Conservation (phyloP, 2,113 vertebrate species). For the Heptranchias perlo region DNA sequence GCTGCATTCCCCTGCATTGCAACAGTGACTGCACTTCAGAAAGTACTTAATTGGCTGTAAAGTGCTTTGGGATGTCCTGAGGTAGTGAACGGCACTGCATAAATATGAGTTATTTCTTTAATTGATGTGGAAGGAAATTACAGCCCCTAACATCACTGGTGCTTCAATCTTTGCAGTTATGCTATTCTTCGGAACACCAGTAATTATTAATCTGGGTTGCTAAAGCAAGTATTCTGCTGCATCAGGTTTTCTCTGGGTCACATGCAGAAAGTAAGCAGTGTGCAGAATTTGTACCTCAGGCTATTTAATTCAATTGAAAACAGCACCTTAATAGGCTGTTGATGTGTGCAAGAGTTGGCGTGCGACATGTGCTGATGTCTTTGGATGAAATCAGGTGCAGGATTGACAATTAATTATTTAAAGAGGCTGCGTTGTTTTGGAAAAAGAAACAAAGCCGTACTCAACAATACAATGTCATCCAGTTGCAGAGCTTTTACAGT, state of each 20-base stretch:
- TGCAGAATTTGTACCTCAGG: neutral
- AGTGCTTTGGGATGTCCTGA: neutral
- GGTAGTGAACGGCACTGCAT: neutral
- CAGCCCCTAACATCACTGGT: neutral
- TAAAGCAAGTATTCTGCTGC: neutral
- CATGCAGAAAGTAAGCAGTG: neutral
- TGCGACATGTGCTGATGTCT: neutral
- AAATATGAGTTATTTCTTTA: neutral
- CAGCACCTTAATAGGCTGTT: slow-evolving; percentile 14
- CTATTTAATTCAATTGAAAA: slow-evolving; percentile 16
- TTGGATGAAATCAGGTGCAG: neutral
- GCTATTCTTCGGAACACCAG: neutral
- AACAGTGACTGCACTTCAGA: neutral
- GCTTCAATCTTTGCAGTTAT: neutral
- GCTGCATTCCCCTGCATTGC: neutral
- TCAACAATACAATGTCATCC: neutral
- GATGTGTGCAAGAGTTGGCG: neutral
- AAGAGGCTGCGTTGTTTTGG: neutral
- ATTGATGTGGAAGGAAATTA: neutral
- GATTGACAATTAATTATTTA: neutral
- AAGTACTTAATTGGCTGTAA: neutral
- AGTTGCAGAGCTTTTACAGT: neutral
- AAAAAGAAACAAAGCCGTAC: neutral
- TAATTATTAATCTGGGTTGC: neutral
- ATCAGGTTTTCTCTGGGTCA: neutral